Base-by-base conservation (phyloP, 2,888 invertebrate species). In the Agrotis clavis region DNA sequence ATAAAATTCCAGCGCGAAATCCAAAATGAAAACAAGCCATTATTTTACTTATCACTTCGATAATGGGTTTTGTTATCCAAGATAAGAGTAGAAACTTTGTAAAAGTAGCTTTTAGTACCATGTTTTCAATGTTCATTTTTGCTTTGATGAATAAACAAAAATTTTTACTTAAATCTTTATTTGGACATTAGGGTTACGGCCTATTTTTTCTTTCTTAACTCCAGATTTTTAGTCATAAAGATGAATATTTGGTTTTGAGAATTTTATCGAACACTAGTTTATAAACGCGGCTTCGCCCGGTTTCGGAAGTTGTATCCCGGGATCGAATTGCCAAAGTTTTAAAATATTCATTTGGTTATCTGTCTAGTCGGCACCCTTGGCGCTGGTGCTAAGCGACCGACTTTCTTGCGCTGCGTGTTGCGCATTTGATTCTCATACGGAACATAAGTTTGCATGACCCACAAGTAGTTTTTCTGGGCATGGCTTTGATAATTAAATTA, bases 101-200 rank as follows among this genome's bases (percentile, higher is more conserved):
- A 4, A 54, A 60, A 51, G 47, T 13, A 53, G 18, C 14, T 25
- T 6, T 41, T 48, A 53, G 6, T 60, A 60, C 9, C n/a, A 62
- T 57, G 35, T 62, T 57, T 60, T 69, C 14, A 57, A 77, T 47
- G 2, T 45, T 11, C 48, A 59, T 6, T 53, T 21, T 4, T 16
- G n/a, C 25, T 25, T 4, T 68, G 19, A 63, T 48, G 57, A 53
- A 48, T 53, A 63, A 71, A 75, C 25, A 62, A 77, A 56, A 61
- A 21, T 47, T 5, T 45, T 45, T 56, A 18, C n/a, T 61, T 19
- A 4, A 59, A 47, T 59, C 45, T 65, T 54, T 1, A 21, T 56
- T 14, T 18, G 19, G 47, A 2, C n/a, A 50, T 67, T 45, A 30
- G n/a, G 30, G 48, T 67, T 21, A 1, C 3, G 54, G 9, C 19